Base-by-base conservation (phyloP, 2,888 invertebrate genomes). In the Clanis bilineata region DNA sequence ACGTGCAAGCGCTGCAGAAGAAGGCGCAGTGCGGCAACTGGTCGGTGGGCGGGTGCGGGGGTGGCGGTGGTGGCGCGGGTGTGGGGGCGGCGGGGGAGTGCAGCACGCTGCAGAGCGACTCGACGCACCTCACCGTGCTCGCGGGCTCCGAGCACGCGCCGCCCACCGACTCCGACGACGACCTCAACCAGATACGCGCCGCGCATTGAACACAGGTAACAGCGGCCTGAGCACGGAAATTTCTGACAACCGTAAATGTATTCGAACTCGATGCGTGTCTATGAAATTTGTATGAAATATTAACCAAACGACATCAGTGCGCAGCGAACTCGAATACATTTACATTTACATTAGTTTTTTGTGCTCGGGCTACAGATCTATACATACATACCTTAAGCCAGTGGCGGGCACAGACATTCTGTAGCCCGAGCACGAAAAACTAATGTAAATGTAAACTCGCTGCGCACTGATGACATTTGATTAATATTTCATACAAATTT, bases 1-100 rank as follows among this genome's bases (percentile, higher is more conserved):
- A 96, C 85, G 96, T 96, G 47, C 96, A 96, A 81, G 96, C 96
- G 39, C 85, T 96, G 63, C 96, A 96, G 83, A 95, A 95, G 85
- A 95, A 95, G 77, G 95, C 95, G 3, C 94, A 94, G 66, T 93
- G 94, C 88, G 93, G 79, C 65, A 90, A 81, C 69, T 90, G 90
- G 89, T 92, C 89, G 18, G 93, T 93, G 62, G 83, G 82, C 21
- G 85, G 23, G 28, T 4, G 51, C 89, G 21, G 93, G 92, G 61
- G 85, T 80, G 2, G 93, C 94, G 32, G 94, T n/a, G n/a, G 80
- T 2, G 93, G 94, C 32, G 43, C 6, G 44, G 23, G 28, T 4
- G 51, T 89, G 21, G 93, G 92, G 61, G 85, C 80, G 2, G 93
- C 94, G 32, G 94, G 94, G 69, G 95, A 95, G 80, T 95, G 95